Percentiles rank a stretch among this genome's conserved stretches.
Evolutionary conservation across 2,797 vertebrate species (phyloP).

Genomic region (Myotis planiceps): DNA sequence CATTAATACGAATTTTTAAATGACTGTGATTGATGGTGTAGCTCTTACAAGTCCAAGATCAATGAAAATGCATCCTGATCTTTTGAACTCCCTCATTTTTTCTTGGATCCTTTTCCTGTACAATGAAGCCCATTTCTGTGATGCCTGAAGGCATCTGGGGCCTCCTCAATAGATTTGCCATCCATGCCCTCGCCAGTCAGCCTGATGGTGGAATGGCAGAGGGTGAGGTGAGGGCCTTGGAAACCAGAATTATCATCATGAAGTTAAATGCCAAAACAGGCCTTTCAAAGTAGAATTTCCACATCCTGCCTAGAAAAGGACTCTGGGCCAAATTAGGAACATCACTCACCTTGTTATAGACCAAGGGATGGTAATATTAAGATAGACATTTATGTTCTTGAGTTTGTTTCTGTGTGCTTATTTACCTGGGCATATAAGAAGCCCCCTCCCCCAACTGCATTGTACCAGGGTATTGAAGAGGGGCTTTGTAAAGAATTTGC

Average conservation of each 20-base stretch:
- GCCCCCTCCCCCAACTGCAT: rapidly evolving
- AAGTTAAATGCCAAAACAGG: neutral
- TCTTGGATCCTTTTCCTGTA: constrained; percentile 79
- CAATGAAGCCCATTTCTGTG: constrained; percentile 82
- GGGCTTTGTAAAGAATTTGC: neutral
- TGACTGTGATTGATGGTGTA: constrained; percentile 88
- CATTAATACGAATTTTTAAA: constrained; percentile 88
- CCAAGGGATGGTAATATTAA: neutral
- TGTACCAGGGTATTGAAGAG: neutral
- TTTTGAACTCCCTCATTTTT: constrained; percentile 88
- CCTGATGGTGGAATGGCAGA: neutral
- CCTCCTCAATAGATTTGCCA: constrained; percentile 80
- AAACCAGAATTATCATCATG: neutral
- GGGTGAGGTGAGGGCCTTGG: constrained; percentile 36
- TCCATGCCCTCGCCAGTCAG: neutral
- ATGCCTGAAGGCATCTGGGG: constrained; percentile 86
- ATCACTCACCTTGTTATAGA: neutral
- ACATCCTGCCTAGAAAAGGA: neutral
- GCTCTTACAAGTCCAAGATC: constrained; percentile 89
- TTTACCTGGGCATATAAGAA: neutral
- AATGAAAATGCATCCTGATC: constrained; percentile 89
- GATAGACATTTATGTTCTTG: neutral
- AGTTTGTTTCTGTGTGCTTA: neutral
- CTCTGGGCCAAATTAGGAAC: neutral
- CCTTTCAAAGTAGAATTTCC: constrained; percentile 8